Evolutionary conservation across 2,113 vertebrate species (phyloP).

Genomic region (Microtus richardsoni): DNA sequence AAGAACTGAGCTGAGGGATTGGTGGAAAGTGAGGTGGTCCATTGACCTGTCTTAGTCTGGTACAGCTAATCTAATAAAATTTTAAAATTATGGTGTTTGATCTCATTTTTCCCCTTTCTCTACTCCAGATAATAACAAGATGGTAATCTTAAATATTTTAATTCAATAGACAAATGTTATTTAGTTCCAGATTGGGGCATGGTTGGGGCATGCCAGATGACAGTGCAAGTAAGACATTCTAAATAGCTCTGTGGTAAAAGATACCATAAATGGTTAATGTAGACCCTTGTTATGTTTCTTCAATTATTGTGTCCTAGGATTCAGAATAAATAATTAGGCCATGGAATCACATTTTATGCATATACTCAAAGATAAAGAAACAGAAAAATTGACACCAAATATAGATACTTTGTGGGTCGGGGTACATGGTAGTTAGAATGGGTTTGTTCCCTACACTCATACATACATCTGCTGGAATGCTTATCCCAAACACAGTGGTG

Average conservation of each 20-base stretch:
- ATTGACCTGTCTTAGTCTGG: neutral
- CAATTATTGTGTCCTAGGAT: neutral
- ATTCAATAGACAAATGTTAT: neutral
- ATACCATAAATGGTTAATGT: neutral
- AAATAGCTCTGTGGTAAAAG: neutral
- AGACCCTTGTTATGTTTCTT: neutral
- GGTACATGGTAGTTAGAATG: neutral
- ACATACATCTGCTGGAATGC: neutral
- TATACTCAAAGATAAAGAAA: neutral
- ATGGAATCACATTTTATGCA: neutral
- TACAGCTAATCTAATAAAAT: neutral
- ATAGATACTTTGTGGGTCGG: too few species aligned
- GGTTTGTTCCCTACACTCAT: neutral
- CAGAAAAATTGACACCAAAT: neutral
- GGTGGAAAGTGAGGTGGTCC: neutral
- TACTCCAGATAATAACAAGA: neutral
- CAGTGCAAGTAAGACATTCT: neutral
- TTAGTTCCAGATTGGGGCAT: neutral
- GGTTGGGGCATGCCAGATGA: neutral
- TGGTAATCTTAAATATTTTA: neutral
- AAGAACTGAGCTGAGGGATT: neutral
- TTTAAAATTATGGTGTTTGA: neutral
- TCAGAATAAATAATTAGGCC: neutral
- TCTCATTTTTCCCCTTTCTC: neutral
- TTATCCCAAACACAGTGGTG: neutral